Evolutionary conservation across 1,140 invertebrate species (phyloP).

Genomic region (Chionoecetes opilio): DNA sequence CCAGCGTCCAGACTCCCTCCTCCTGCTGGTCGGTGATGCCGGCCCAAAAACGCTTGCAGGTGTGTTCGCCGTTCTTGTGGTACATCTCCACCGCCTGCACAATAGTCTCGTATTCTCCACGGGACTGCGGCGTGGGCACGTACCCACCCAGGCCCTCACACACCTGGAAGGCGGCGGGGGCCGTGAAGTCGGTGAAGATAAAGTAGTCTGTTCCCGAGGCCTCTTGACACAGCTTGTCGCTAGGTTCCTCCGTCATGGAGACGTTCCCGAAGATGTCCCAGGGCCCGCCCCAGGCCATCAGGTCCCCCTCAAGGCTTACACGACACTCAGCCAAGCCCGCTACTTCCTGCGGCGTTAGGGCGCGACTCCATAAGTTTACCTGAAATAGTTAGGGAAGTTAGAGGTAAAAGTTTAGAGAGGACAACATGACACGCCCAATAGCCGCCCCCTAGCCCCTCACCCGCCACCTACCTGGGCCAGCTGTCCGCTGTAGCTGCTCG

Average conservation of each 20-base stretch:
- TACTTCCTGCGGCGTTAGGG: constrained; percentile 62
- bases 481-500: constrained; percentile 53
- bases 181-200: constrained; percentile 68
- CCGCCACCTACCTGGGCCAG: constrained; percentile 42
- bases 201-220: constrained; percentile 72
- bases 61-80: background rate
- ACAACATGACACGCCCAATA: background rate
- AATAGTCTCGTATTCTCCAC: constrained; percentile 53
- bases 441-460: background rate
- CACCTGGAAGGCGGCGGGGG: constrained; percentile 65
- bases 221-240: constrained; percentile 68
- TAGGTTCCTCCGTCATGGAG: constrained; percentile 43
- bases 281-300: constrained; percentile 66
- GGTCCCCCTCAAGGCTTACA: constrained; percentile 50
- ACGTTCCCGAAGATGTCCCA: constrained; percentile 73
- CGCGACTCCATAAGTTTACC: constrained; percentile 79
- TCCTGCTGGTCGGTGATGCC: constrained; percentile 72
- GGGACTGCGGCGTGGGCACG: constrained; percentile 69
- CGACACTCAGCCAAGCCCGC: constrained; percentile 59
- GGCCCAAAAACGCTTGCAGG: constrained; percentile 73
- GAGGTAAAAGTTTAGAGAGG: background rate
- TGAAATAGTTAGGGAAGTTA: constrained; percentile 34
- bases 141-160: constrained; percentile 75
- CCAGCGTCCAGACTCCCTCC: constrained; percentile 72
- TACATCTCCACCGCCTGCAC: constrained; percentile 60